Percentiles rank a stretch among this genome's conserved stretches.
These are phyloP conservation scores for Myiozetetes cayanensis DNA, from an alignment of 2,113 vertebrate genomes.

Conservation along the genomic window DNA sequence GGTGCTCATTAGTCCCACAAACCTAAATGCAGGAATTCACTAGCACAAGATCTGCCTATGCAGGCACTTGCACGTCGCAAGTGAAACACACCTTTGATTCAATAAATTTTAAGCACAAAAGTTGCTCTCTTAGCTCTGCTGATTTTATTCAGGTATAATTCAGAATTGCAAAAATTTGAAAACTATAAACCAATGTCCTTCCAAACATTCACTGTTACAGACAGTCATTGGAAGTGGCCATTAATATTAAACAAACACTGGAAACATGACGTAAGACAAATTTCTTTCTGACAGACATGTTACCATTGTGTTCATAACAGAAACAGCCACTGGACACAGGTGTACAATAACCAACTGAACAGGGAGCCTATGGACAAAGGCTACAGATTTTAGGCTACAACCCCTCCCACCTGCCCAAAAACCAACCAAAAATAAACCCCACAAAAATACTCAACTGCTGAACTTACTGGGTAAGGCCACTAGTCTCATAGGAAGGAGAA, in stretches of 20 bases:
- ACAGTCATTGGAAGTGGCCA: not conserved
- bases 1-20: not conserved
- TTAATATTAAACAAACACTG: not conserved
- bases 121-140: not conserved
- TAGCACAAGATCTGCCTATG: not conserved
- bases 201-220: not conserved
- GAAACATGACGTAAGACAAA: not conserved
- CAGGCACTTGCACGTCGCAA: not conserved
- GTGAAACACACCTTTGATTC: not conserved
- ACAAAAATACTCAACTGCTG: not conserved
- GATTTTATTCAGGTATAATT: not conserved
- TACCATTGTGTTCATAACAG: not conserved
- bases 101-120: not conserved
- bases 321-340: not conserved
- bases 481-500: slow-evolving; percentile 55
- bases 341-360: not conserved
- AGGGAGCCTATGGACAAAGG: not conserved
- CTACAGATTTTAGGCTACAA: not conserved
- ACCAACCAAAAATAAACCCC: not conserved
- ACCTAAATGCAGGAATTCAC: not conserved
- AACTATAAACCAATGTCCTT: not conserved
- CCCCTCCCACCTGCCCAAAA: not conserved
- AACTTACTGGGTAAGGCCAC: slow-evolving; percentile 62
- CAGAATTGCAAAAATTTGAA: not conserved
- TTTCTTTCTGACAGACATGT: not conserved